These are phyloP conservation scores for Yponomeuta plumbellus DNA, from an alignment of 2,888 invertebrate species.

Conservation along the genomic window DNA sequence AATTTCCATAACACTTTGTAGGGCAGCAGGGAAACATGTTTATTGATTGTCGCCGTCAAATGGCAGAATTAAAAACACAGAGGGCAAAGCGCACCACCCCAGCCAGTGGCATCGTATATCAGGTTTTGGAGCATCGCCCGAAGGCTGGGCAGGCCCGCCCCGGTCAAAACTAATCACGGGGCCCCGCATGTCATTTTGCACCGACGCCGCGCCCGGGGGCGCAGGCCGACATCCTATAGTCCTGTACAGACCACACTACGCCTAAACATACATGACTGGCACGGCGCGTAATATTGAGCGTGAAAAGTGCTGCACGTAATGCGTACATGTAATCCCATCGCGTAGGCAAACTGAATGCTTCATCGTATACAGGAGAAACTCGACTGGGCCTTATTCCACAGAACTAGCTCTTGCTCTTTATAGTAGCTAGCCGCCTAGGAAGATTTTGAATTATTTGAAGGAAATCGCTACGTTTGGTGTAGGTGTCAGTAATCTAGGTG, in stretches of 20 bases:
- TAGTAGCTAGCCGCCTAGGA: no score
- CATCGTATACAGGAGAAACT: no score
- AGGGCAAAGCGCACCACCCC: not conserved
- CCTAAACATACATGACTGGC: not conserved
- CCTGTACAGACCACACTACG: not conserved
- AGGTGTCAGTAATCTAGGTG: no score
- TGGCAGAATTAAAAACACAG: not conserved
- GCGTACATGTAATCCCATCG: no score
- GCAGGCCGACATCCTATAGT: not conserved
- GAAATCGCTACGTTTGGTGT: no score
- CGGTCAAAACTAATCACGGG: not conserved
- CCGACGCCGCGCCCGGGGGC: not conserved
- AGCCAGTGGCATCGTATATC: not conserved
- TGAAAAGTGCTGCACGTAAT: not conserved
- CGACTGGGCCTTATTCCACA: no score
- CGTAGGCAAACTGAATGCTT: no score
- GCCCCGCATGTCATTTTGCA: not conserved
- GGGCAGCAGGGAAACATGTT: not conserved
- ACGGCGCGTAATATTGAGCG: not conserved
- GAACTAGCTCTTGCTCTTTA: no score
- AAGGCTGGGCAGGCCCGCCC: not conserved
- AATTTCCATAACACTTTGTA: no score
- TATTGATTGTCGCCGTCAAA: not conserved
- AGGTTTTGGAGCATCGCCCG: not conserved
- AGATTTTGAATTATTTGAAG: no score